Base-by-base conservation (phyloP, 2,888 invertebrate species). In the Trimorus sp. region DNA sequence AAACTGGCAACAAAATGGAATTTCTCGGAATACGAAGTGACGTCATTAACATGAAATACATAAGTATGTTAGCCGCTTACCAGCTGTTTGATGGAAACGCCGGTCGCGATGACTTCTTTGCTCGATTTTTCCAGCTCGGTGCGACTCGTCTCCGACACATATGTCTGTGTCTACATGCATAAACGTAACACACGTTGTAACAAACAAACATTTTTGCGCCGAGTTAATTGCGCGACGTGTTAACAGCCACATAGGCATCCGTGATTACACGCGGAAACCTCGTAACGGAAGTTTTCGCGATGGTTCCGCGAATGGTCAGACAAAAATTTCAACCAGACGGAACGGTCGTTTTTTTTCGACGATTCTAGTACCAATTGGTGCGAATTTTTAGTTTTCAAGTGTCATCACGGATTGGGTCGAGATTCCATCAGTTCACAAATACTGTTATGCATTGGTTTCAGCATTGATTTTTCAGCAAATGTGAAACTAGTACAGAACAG, bases 41-140 rank as follows among this genome's bases (percentile, higher is more conserved):
- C 66, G 80, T 76, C 54, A 81, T 81, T 76, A 73, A 49, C 58
- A 81, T 76, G 70, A 81, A 76, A 62, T 71, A 73, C 73, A 78
- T 66, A 78, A 75, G 56, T 74, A 48, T 78, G 74, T 78, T 78
- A 71, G 56, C 65, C 75, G 82, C 92, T 92, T 89, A 93, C 93
- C 91, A 93, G 89, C 87, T 92, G 92, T 88, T 92, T 92, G 88
- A 93, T 93, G 82, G 93, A 92, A 77, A 93, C 91, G 75, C 92
- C 92, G 75, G 93, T 92, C 69, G 92, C 92, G 83, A 92, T 92
- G 75, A 92, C 89, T 88, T 91, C 90, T 89, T 90, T 91, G 86
- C 86, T 88, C 79, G 88, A 87, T 86, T 89, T 91, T 84, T 90
- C 91, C 84, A 88, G 88, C 83, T 91, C 91, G 83, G 85, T 86